A percentile compares a stretch with the other conserved stretches of the same genome.
Conservation (phyloP, 2,113 vertebrate genomes). For the Desmodus rotundus region DNA sequence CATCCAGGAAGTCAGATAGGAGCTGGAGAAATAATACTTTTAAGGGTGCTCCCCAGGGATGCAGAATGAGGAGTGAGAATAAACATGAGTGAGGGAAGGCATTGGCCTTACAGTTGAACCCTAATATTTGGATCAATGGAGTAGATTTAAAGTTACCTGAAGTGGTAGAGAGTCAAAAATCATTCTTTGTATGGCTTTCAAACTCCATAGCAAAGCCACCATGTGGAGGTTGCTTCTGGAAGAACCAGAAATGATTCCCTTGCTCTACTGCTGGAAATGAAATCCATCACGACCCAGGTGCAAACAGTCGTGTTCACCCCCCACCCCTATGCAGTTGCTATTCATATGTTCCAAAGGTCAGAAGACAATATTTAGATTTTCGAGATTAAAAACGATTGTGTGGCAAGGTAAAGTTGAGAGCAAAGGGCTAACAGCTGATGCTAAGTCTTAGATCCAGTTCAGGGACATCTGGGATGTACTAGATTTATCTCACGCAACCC, state of each 20-base stretch:
- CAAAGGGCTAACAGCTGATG: neutral
- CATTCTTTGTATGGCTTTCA: neutral
- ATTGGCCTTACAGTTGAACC: neutral
- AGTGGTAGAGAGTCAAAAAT: neutral
- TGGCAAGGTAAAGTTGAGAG: neutral
- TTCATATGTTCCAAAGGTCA: neutral
- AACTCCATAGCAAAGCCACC: neutral
- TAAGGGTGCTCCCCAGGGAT: neutral
- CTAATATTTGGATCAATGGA: neutral
- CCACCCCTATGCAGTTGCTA: neutral
- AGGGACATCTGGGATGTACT: neutral
- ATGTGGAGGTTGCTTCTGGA: neutral
- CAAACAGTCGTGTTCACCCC: neutral
- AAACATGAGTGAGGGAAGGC: neutral
- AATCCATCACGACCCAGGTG: neutral
- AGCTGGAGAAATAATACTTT: neutral
- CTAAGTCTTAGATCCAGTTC: neutral
- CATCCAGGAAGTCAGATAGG: neutral
- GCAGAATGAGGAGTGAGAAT: neutral
- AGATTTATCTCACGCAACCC: neutral
- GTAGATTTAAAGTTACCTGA: neutral
- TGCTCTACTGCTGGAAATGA: neutral
- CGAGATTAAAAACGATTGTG: neutral
- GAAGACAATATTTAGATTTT: neutral
- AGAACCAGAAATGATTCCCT: neutral